A percentile compares a stretch with the other conserved stretches of the same genome.
These are phyloP conservation scores for Chrysodeixis includens DNA, from an alignment of 2,888 invertebrate genomes.

Conservation along the genomic window DNA sequence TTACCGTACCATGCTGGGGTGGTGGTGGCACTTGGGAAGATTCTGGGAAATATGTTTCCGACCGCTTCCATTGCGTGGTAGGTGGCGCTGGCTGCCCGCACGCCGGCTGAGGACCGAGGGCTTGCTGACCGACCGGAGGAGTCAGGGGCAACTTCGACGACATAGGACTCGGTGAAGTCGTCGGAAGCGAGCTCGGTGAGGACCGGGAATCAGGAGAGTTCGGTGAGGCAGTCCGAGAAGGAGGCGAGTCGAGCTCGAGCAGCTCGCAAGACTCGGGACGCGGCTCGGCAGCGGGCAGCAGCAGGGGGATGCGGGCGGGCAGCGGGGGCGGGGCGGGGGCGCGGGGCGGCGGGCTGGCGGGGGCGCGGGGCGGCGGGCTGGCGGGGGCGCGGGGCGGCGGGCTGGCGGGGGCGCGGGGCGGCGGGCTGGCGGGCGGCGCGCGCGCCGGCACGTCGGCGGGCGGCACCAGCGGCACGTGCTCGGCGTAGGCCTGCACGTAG, in stretches of 20 bases:
- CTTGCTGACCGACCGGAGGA: conserved; percentile 13
- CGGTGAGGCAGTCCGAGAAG: background rate
- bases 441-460: conserved; percentile 28
- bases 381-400: too few relatives aligned
- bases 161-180: background rate
- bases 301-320: background rate
- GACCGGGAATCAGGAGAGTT: conserved; percentile 1
- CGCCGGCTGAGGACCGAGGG: conserved; percentile 14
- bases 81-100: conserved; percentile 1
- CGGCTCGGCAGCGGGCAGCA: background rate
- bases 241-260: background rate
- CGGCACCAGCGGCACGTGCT: conserved; percentile 72
- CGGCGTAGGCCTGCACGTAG: conserved; percentile 79
- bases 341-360: conserved; percentile 4
- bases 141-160: conserved; percentile 7
- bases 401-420: conserved; percentile 3
- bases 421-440: too few relatives aligned
- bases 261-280: background rate
- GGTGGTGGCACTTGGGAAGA: conserved; percentile 12
- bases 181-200: background rate
- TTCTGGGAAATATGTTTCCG: conserved; percentile 5
- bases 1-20: conserved; percentile 44
- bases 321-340: conserved; percentile 10
- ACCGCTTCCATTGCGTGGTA: background rate
- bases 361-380: conserved; percentile 7